These are phyloP conservation scores for Nylanderia fulva DNA, from an alignment of 1,140 invertebrate genomes.

Conservation along the genomic window DNA sequence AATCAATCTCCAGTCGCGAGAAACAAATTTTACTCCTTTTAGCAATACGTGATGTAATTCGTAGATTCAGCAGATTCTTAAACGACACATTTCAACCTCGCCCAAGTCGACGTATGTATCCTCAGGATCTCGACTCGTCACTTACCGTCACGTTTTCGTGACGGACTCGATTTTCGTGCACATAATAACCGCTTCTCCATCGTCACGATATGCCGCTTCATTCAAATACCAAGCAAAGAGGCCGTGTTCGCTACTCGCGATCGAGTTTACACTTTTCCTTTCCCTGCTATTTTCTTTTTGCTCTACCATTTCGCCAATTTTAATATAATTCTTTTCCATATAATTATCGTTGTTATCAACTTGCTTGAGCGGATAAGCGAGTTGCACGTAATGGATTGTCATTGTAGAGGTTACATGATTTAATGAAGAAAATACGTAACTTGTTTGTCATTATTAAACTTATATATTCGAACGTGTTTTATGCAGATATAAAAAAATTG, in stretches of 20 bases:
- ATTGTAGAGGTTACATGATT: conserved; percentile 13
- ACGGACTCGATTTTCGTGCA: conserved; percentile 49
- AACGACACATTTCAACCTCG: conserved; percentile 15
- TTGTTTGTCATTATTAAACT: conserved; percentile 44
- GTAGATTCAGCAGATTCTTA: conserved; percentile 21
- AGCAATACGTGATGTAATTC: not conserved
- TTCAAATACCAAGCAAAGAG: conserved; percentile 18
- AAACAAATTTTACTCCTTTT: conserved; percentile 16
- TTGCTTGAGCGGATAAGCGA: not conserved
- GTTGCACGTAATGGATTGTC: conserved; percentile 17
- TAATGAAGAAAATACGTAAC: conserved; percentile 46
- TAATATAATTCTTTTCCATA: conserved; percentile 1
- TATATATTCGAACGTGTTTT: conserved; percentile 22
- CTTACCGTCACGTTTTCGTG: conserved; percentile 21
- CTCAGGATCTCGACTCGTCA: conserved; percentile 16
- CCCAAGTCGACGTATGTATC: conserved; percentile 19
- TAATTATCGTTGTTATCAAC: not conserved
- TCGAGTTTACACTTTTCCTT: conserved; percentile 53
- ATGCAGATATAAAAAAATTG: conserved; percentile 19
- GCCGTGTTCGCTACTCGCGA: not conserved
- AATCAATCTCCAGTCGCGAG: not conserved
- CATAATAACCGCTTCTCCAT: conserved; percentile 36
- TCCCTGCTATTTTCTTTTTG: not conserved
- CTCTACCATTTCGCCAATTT: conserved; percentile 14
- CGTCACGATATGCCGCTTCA: conserved; percentile 42